Conservation (phyloP, 2,888 invertebrate genomes). For the Salpingus planirostris region DNA sequence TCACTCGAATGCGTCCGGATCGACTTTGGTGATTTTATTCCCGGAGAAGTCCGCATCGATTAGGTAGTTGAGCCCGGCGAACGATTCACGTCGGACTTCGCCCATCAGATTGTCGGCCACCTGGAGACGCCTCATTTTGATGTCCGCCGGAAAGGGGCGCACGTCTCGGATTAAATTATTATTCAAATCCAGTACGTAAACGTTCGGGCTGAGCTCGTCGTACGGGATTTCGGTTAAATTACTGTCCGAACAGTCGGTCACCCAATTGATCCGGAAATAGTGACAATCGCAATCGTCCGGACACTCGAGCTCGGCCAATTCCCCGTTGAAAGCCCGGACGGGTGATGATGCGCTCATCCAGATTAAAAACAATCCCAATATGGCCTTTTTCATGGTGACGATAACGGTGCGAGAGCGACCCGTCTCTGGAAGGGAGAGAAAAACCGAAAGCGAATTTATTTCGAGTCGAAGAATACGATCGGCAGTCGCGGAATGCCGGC, state of each 20-base stretch:
- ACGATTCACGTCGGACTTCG: slow-evolving; percentile 51
- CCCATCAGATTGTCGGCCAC: slow-evolving; percentile 58
- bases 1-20: slow-evolving; percentile 60
- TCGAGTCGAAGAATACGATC: no score
- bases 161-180: slow-evolving; percentile 56
- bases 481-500: not conserved
- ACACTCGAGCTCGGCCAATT: slow-evolving; percentile 58
- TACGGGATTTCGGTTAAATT: slow-evolving; percentile 61
- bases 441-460: slow-evolving; percentile 8
- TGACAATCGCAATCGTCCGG: slow-evolving; percentile 69
- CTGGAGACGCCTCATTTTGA: slow-evolving; percentile 60
- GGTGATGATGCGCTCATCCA: no score
- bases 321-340: slow-evolving; percentile 48
- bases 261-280: slow-evolving; percentile 69
- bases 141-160: slow-evolving; percentile 55
- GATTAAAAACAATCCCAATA: no score
- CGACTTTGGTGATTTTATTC: slow-evolving; percentile 54
- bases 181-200: slow-evolving; percentile 62
- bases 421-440: no score
- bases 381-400: no score
- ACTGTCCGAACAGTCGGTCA: slow-evolving; percentile 67
- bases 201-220: slow-evolving; percentile 58
- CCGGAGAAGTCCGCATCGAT: slow-evolving; percentile 62
- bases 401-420: no score
- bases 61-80: slow-evolving; percentile 56